Conservation (phyloP, 2,888 invertebrate genomes). For the Urechis unicinctus region DNA sequence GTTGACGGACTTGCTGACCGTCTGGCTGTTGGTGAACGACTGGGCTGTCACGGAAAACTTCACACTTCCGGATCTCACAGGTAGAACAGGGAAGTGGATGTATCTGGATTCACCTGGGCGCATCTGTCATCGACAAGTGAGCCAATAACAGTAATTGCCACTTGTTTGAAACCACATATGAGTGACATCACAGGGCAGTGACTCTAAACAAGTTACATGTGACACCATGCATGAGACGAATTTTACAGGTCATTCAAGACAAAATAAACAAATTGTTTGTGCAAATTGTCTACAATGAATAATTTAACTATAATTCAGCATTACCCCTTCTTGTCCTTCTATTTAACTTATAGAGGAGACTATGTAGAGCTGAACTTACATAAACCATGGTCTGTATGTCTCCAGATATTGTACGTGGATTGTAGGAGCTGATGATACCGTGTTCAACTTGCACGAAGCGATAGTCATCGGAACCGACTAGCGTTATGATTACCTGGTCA, state of each 20-base stretch:
- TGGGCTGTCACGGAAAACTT: background rate
- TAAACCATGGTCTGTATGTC: constrained; percentile 91
- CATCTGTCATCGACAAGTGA: too few species aligned
- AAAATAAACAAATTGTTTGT: too few species aligned
- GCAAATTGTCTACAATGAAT: too few species aligned
- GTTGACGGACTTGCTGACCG: background rate
- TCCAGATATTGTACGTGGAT: constrained; percentile 81
- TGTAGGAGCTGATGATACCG: constrained; percentile 68
- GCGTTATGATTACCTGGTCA: background rate
- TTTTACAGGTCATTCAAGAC: too few species aligned
- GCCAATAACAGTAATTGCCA: too few species aligned
- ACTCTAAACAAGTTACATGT: too few species aligned
- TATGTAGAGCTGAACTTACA: constrained; percentile 27
- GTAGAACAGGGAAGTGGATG: constrained; percentile 58
- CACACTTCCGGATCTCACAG: background rate
- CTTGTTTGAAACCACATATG: too few species aligned
- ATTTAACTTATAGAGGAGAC: too few species aligned
- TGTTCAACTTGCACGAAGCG: constrained; percentile 54
- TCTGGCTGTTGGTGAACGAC: background rate
- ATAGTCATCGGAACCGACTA: constrained; percentile 52
- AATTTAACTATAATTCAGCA: too few species aligned
- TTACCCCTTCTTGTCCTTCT: too few species aligned
- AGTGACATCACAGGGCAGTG: too few species aligned
- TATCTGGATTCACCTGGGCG: constrained; percentile 54
- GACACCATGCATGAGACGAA: too few species aligned